phyloP scores from a whole-genome alignment of 2,113 vertebrate genomes.

The human region GRCh38 chr4:56653501-56654000 shows the following conservation, averaged over 20 bases:
- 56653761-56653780: background rate
- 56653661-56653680: conserved; percentile 47
- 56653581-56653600: background rate
- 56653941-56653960: background rate
- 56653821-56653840: background rate
- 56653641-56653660: background rate
- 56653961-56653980: background rate
- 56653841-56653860: background rate
- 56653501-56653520: background rate
- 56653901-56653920: background rate
- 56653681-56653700: conserved; percentile 60
- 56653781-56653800: background rate
- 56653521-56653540: background rate
- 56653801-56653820: background rate
- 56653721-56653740: conserved; percentile 29
- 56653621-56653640: background rate
- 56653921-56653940: background rate
- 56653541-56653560: background rate
- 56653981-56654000: background rate
- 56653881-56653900: background rate
- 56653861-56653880: background rate
- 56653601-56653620: background rate
- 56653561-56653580: background rate
- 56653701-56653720: conserved; percentile 36
- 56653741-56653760: background rate